Conservation (phyloP, 2,888 invertebrate species). For the Escarpia spicata region DNA sequence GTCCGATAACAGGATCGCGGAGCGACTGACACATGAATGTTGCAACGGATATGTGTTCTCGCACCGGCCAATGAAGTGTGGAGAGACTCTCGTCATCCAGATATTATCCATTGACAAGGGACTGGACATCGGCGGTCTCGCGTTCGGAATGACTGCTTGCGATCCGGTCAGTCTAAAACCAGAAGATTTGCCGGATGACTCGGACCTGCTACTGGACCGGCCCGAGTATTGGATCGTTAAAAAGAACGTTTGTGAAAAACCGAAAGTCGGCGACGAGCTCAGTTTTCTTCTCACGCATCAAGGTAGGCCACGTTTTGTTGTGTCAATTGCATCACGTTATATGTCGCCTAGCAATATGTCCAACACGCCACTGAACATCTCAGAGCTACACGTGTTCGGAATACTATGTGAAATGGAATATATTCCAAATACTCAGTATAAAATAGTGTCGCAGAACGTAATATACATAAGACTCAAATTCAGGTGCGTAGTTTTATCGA, state of each 20-base stretch:
- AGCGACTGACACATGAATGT: conserved; percentile 79
- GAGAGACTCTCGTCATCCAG: conserved; percentile 77
- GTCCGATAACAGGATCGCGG: conserved; percentile 54
- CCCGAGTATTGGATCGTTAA: conserved; percentile 98
- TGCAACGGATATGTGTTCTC: conserved; percentile 87
- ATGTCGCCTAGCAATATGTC: no score
- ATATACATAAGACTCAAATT: no score
- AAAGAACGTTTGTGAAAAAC: conserved; percentile 87
- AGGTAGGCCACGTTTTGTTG: no score
- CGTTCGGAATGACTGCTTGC: conserved; percentile 92
- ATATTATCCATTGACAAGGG: conserved; percentile 63
- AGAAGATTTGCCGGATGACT: conserved; percentile 73
- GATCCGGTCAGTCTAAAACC: conserved; percentile 79
- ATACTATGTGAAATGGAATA: no score
- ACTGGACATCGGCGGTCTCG: conserved; percentile 85
- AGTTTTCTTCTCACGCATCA: conserved; percentile 63
- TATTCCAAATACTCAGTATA: no score
- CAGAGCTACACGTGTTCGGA: no score
- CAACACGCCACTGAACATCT: no score
- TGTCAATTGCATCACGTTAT: no score
- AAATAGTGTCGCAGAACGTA: no score
- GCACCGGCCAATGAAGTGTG: conserved; percentile 83
- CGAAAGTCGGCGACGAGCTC: conserved; percentile 85
- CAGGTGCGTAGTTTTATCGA: no score
- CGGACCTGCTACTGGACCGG: conserved; percentile 88